Conservation (phyloP, 2,797 vertebrate genomes). For the Aulostomus chinensis region DNA sequence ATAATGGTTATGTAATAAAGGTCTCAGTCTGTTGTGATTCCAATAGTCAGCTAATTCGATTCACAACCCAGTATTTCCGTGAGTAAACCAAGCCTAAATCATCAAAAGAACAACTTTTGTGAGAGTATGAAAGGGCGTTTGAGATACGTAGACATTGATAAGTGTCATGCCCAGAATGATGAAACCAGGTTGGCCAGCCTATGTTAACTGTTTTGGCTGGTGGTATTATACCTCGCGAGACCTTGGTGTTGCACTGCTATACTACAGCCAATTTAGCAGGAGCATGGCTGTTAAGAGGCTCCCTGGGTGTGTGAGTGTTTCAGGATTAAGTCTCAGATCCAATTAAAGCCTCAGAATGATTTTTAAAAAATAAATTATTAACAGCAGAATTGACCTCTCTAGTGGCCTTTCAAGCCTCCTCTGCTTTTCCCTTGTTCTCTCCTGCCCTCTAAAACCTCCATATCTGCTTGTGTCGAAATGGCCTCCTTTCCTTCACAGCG, state of each 20-base stretch:
- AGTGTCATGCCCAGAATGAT: conserved; percentile 67
- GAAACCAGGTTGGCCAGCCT: conserved; percentile 59
- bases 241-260: conserved; percentile 42
- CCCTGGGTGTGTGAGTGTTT: conserved; percentile 66
- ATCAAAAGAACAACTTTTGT: conserved; percentile 48
- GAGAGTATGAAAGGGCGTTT: conserved; percentile 46
- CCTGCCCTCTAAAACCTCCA: conserved; percentile 19
- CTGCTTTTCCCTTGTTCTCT: conserved; percentile 19
- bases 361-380: conserved; percentile 82
- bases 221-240: conserved; percentile 70
- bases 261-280: conserved; percentile 72
- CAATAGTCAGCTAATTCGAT: conserved; percentile 30
- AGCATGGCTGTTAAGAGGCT: conserved; percentile 77
- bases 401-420: conserved; percentile 57
- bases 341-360: conserved; percentile 77
- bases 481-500: conserved; percentile 5
- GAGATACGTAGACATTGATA: conserved; percentile 56
- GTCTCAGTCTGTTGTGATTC: conserved; percentile 8
- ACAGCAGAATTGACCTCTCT: conserved; percentile 79
- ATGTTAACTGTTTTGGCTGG: conserved; percentile 63
- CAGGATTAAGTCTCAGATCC: conserved; percentile 76
- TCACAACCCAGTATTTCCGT: conserved; percentile 22
- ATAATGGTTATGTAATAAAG: too few species aligned
- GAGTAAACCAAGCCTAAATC: conserved; percentile 37
- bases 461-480: conserved; percentile 16